These are phyloP conservation scores for Corvus moneduloides DNA, from an alignment of 2,113 vertebrate genomes.

Conservation along the genomic window DNA sequence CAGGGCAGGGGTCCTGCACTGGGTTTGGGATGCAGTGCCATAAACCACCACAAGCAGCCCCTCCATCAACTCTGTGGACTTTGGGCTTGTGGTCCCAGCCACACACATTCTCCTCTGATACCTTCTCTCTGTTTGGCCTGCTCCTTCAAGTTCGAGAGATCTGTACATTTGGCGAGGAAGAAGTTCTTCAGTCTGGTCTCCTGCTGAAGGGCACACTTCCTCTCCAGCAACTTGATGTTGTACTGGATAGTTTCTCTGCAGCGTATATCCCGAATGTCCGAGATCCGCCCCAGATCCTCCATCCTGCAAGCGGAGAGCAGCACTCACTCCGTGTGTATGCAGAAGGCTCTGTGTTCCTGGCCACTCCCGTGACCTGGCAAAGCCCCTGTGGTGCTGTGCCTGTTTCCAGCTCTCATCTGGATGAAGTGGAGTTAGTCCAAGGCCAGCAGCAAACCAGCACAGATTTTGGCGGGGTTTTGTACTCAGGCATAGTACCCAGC, in stretches of 20 bases:
- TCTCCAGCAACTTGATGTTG: slow-evolving; percentile 57
- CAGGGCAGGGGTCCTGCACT: not conserved
- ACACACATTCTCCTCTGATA: not conserved
- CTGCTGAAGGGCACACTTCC: not conserved
- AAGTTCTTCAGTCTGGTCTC: slow-evolving; percentile 71
- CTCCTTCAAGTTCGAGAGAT: slow-evolving; percentile 39
- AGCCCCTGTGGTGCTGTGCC: not conserved
- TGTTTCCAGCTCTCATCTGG: not conserved
- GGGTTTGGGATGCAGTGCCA: not conserved
- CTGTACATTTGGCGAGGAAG: slow-evolving; percentile 33
- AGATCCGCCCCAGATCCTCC: slow-evolving; percentile 49
- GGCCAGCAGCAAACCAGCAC: not conserved
- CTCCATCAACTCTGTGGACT: fast-evolving
- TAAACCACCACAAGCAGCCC: not conserved
- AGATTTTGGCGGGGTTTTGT: not conserved
- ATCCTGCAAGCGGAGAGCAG: slow-evolving; percentile 25
- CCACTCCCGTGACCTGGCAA: not conserved
- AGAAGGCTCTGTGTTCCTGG: not conserved
- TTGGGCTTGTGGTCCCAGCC: fast-evolving
- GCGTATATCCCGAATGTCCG: slow-evolving; percentile 53
- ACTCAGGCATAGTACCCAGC: not conserved
- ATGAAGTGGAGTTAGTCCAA: not conserved
- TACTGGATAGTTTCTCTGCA: slow-evolving; percentile 54
- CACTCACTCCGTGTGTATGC: fast-evolving
- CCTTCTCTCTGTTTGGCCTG: slow-evolving; percentile 58